Evolutionary conservation across 2,888 invertebrate species (phyloP).

Genomic region (Oasisia sp.): DNA sequence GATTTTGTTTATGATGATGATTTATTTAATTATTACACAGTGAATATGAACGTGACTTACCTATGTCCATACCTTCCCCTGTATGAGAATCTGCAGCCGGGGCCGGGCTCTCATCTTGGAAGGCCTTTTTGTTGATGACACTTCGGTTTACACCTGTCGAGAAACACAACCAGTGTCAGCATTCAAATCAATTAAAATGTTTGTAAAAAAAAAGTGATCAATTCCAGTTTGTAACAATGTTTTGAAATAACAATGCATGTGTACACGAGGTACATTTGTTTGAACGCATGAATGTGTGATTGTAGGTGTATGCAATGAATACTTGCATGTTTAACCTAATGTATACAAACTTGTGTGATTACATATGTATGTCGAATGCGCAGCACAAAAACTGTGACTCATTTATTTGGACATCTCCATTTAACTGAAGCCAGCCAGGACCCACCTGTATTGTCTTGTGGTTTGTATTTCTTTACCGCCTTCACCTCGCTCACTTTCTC

Average conservation of each 20-base stretch:
- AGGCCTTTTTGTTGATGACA: slow-evolving; percentile 54
- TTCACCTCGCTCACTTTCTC: neutral
- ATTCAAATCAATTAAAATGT: neutral
- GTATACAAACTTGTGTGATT: too few species aligned
- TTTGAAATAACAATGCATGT: too few species aligned
- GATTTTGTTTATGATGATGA: neutral
- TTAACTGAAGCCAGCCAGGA: neutral
- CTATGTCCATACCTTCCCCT: slow-evolving; percentile 23
- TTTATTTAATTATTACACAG: neutral
- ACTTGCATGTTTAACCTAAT: neutral
- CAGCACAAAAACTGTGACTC: too few species aligned
- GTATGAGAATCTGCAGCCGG: neutral
- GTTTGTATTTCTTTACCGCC: neutral
- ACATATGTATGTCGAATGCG: too few species aligned
- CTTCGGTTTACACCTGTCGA: slow-evolving; percentile 50
- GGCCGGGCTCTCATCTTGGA: slow-evolving; percentile 29
- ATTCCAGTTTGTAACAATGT: neutral
- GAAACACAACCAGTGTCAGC: neutral
- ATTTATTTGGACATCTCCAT: too few species aligned
- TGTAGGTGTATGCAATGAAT: neutral
- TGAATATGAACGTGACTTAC: neutral
- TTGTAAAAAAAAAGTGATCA: neutral
- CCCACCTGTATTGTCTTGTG: neutral
- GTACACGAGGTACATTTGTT: too few species aligned
- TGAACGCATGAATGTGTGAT: too few species aligned